phyloP scores from a whole-genome alignment of 2,113 vertebrate genomes.

The Merops nubicus region DNA sequence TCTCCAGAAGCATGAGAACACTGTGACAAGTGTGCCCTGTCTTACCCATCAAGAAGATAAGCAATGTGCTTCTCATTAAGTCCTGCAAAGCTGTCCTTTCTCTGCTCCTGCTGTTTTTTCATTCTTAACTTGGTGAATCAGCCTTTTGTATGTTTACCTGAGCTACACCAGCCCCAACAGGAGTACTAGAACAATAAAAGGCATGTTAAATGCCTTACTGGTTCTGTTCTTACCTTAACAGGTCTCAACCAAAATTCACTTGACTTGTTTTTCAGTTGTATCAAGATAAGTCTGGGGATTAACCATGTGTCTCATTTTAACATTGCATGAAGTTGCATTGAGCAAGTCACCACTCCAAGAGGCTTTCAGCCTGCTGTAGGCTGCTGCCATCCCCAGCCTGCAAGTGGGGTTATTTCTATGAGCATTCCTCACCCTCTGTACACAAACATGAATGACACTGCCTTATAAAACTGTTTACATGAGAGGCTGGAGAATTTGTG shows the following conservation, averaged over 20 bases:
- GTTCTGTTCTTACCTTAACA: neutral
- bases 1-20: neutral
- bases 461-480: neutral
- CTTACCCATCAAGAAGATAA: neutral
- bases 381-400: rapidly evolving
- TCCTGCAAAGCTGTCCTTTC: neutral
- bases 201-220: neutral
- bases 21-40: neutral
- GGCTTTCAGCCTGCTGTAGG: neutral
- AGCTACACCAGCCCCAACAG: neutral
- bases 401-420: neutral
- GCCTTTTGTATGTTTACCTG: neutral
- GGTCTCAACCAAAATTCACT: neutral
- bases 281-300: neutral
- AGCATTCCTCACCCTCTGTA: neutral
- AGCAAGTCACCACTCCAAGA: neutral
- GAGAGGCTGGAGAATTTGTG: neutral
- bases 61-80: neutral
- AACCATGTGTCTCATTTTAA: neutral
- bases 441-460: neutral
- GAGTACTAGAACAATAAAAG: neutral
- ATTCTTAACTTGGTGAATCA: neutral
- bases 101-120: neutral
- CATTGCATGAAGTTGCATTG: neutral
- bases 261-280: neutral